Percentiles rank a stretch among this genome's conserved stretches.
phyloP scores from a whole-genome alignment of 2,797 vertebrate species.

The Microctenopoma steveboyesi region DNA sequence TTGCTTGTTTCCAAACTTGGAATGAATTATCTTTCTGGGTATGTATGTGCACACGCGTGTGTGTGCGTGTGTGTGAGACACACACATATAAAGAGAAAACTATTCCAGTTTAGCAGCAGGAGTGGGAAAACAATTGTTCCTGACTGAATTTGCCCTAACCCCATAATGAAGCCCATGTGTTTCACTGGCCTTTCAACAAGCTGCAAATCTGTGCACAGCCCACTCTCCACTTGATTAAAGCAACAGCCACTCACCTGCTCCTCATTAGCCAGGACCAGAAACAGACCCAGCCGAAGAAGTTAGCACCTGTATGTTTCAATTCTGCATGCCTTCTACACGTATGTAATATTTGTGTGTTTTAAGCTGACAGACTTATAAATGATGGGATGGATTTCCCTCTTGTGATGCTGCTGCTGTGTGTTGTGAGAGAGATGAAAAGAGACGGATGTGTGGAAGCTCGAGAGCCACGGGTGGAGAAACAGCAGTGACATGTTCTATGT shows the following conservation, averaged over 20 bases:
- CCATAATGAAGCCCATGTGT: slow-evolving; percentile 88
- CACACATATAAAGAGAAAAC: slow-evolving; percentile 62
- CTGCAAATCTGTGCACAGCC: slow-evolving; percentile 82
- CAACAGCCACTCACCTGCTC: slow-evolving; percentile 84
- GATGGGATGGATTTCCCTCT: slow-evolving; percentile 63
- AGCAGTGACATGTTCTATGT: slow-evolving; percentile 76
- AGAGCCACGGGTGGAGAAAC: slow-evolving; percentile 69
- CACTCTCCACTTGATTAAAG: slow-evolving; percentile 87
- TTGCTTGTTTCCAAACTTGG: slow-evolving; percentile 28
- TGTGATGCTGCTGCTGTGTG: slow-evolving; percentile 42
- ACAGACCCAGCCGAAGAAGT: slow-evolving; percentile 82
- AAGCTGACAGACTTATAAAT: slow-evolving; percentile 82
- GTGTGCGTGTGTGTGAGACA: slow-evolving; percentile 22
- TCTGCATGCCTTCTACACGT: slow-evolving; percentile 78
- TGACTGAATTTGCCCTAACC: slow-evolving; percentile 86
- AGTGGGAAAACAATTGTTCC: slow-evolving; percentile 89
- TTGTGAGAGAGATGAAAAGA: slow-evolving; percentile 54
- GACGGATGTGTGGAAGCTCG: slow-evolving; percentile 56
- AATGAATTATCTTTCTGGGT: slow-evolving; percentile 50
- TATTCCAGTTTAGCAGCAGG: slow-evolving; percentile 77
- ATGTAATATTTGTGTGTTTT: slow-evolving; percentile 81
- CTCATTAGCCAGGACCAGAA: slow-evolving; percentile 82
- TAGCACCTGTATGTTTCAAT: slow-evolving; percentile 88
- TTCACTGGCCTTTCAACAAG: slow-evolving; percentile 83
- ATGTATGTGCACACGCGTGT: slow-evolving; percentile 16